A percentile compares a stretch with the other conserved stretches of the same genome.
These are phyloP conservation scores for Gymnoscopelus braueri DNA, from an alignment of 2,797 vertebrate species.

Conservation along the genomic window DNA sequence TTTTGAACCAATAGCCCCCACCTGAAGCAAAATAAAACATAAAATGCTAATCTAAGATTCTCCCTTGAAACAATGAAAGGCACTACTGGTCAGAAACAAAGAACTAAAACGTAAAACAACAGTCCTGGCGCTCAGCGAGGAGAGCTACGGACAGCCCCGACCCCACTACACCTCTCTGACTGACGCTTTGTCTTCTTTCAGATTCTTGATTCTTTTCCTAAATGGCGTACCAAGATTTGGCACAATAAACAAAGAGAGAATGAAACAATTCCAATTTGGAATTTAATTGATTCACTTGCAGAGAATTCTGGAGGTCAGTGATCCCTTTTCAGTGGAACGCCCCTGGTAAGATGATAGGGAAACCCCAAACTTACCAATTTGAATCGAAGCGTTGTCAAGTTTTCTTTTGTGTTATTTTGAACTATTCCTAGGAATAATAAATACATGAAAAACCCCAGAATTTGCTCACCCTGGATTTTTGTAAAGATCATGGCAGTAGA, in stretches of 20 bases:
- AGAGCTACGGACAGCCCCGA: constrained; percentile 68
- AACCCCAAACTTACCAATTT: constrained; percentile 88
- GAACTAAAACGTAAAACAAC: constrained; percentile 77
- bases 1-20: constrained; percentile 72
- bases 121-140: constrained; percentile 65
- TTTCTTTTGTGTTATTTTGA: constrained; percentile 94
- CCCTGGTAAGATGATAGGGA: constrained; percentile 89
- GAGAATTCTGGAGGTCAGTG: constrained; percentile 95
- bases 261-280: constrained; percentile 99
- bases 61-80: constrained; percentile 95
- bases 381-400: constrained; percentile 95
- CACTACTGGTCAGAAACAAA: constrained; percentile 95
- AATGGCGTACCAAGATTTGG: constrained; percentile 94
- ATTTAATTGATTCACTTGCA: constrained; percentile 94
- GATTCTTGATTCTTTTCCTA: constrained; percentile 84
- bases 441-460: constrained; percentile 98
- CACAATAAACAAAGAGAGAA: constrained; percentile 96
- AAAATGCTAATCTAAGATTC: constrained; percentile 85
- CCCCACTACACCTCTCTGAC: constrained; percentile 68
- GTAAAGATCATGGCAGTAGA: constrained; percentile 94
- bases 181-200: constrained; percentile 73
- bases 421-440: constrained; percentile 99
- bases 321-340: constrained; percentile 87
- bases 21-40: constrained; percentile 57
- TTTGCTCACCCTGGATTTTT: constrained; percentile 95